A percentile compares a stretch with the other conserved stretches of the same genome.
Conservation (phyloP, 2,797 vertebrate genomes). For the Lerista edwardsae region DNA sequence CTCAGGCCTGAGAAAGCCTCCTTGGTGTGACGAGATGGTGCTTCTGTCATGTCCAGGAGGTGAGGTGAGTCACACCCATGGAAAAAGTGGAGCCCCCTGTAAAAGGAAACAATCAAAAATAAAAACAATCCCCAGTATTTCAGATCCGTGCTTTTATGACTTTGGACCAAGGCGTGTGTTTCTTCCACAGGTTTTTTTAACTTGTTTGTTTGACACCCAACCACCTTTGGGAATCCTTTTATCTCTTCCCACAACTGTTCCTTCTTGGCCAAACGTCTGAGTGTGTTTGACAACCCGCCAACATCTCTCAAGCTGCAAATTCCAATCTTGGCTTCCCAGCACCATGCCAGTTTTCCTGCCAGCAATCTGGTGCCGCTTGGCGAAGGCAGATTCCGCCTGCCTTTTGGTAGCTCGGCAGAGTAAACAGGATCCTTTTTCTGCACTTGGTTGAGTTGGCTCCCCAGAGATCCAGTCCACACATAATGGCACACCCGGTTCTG, state of each 20-base stretch:
- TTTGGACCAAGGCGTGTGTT: neutral
- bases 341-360: neutral
- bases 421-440: no score
- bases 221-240: neutral
- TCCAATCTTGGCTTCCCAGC: neutral
- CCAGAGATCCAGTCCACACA: no score
- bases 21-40: no score
- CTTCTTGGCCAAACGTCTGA: constrained; percentile 16
- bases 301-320: neutral
- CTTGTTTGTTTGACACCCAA: neutral
- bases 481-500: neutral
- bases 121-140: neutral
- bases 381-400: neutral
- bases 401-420: neutral
- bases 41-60: no score
- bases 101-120: no score
- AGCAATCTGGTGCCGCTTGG: neutral
- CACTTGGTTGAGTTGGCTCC: neutral
- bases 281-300: neutral
- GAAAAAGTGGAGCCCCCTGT: no score
- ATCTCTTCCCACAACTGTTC: neutral
- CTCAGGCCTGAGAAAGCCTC: no score
- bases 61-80: no score
- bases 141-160: neutral
- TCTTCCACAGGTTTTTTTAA: neutral